A percentile compares a stretch with the other conserved stretches of the same genome.
phyloP scores from a whole-genome alignment of 2,113 vertebrate species.

The Orcinus orca region DNA sequence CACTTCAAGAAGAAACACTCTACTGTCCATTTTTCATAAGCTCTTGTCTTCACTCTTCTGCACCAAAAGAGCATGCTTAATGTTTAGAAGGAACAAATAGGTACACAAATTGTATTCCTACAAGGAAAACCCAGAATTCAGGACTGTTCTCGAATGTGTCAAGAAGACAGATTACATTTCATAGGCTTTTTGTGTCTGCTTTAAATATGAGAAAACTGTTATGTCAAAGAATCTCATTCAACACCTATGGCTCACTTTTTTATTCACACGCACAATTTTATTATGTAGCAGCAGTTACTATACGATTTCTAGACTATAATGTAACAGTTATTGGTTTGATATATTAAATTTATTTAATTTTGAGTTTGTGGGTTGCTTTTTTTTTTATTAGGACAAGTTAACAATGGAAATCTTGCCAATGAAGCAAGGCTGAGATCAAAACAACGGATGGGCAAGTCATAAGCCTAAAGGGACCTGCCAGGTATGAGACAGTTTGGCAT shows the following conservation, averaged over 20 bases:
- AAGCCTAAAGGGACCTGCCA: background rate
- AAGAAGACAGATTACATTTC: slow-evolving; percentile 68
- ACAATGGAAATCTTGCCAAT: background rate
- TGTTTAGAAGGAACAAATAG: slow-evolving; percentile 46
- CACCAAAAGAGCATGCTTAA: slow-evolving; percentile 41
- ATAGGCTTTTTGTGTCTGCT: background rate
- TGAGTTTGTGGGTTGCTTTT: background rate
- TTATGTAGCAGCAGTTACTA: slow-evolving; percentile 4
- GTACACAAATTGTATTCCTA: slow-evolving; percentile 48
- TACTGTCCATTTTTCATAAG: slow-evolving; percentile 48
- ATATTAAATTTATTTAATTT: slow-evolving; percentile 57
- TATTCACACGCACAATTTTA: slow-evolving; percentile 37
- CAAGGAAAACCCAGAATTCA: slow-evolving; percentile 48
- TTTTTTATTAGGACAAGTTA: slow-evolving; percentile 21
- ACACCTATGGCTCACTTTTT: slow-evolving; percentile 40
- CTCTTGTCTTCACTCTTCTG: slow-evolving; percentile 45
- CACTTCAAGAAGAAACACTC: slow-evolving; percentile 6
- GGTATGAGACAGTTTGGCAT: background rate
- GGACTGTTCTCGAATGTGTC: slow-evolving; percentile 51
- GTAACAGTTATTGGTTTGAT: slow-evolving; percentile 37
- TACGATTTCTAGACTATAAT: slow-evolving; percentile 36
- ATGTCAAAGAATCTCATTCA: slow-evolving; percentile 34
- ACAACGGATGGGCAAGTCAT: background rate
- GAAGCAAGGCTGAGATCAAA: background rate
- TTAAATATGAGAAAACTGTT: slow-evolving; percentile 43